Base-by-base conservation (phyloP, 1,140 invertebrate species). In the Coboldia fuscipes region DNA sequence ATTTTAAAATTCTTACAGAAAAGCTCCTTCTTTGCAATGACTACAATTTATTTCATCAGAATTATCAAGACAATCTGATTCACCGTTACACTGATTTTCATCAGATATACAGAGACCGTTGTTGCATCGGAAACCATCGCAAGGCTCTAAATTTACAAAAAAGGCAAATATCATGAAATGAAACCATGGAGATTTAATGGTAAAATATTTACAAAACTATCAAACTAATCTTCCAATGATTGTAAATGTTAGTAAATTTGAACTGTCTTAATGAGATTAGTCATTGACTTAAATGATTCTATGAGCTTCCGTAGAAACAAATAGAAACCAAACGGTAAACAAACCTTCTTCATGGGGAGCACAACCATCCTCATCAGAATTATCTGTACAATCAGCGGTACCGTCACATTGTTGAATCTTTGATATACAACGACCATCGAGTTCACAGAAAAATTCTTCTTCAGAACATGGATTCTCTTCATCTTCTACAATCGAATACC, bases 71-170 rank as follows among this genome's bases (percentile, higher is more conserved):
- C 79, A 83, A 48, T 83, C 68, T 45, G 58, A 56, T 45, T 71
- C 65, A 44, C 75, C 76, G 55, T 88, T 75, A 60, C 82, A 88
- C 39, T 65, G 58, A 54, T 70, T 69, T 31, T 63, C 60, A 34
- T 58, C 57, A 19, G 65, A 58, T 45, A 86, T 72, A 57, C 81
- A 88, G 57, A 64, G 63, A 41, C 71, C 68, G 38, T 50, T 42
- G 42, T 48, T 50, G 45, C 66, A 68, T 34, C 49, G 45, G 44
- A 64, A 67, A 40, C 66, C 48, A 40, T 43, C 37, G 9, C 35
- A 26, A 20, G n/a, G 16, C 5, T 40, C 35, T 38, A 54, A 57
- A 27, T 16, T 37, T 39, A 27, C 36, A 13, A 34, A 47, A 43
- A 32, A 20, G 3, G 14, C 9, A 13, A 10, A 42, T 27, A 29